These are phyloP conservation scores for Girardinichthys multiradiatus DNA, from an alignment of 2,113 vertebrate species.

Conservation along the genomic window DNA sequence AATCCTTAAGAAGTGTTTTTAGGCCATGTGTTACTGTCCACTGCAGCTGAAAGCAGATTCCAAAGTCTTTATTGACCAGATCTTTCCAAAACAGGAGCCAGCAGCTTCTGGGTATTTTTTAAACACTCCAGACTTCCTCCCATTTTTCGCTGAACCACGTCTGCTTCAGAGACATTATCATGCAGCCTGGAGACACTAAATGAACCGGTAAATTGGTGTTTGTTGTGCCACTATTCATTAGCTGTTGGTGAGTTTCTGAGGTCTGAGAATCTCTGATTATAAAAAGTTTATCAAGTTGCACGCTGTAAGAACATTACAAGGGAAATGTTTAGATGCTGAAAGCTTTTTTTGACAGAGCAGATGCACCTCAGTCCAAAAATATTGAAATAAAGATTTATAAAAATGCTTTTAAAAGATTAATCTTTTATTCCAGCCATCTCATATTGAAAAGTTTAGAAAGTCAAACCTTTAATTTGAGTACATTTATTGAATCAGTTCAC, in stretches of 20 bases:
- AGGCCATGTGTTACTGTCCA: neutral
- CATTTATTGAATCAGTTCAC: neutral
- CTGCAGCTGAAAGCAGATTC: constrained; percentile 2
- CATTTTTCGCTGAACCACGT: constrained; percentile 1
- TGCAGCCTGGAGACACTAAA: neutral
- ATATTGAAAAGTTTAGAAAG: too few species aligned
- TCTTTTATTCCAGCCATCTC: too few species aligned
- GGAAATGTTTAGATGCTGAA: neutral
- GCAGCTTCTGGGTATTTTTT: constrained; percentile 32
- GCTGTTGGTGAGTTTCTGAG: neutral
- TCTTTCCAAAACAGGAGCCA: constrained; percentile 58
- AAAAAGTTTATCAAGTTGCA: neutral
- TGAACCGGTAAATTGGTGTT: neutral
- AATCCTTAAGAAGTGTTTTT: neutral
- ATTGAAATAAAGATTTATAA: too few species aligned
- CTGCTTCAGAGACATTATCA: neutral
- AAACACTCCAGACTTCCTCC: constrained; percentile 35
- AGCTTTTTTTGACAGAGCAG: neutral
- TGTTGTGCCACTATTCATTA: neutral
- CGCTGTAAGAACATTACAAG: neutral
- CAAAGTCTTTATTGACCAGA: neutral
- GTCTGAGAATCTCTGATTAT: neutral
- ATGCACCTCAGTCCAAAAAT: too few species aligned
- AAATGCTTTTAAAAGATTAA: too few species aligned
- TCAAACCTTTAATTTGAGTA: neutral